These are phyloP conservation scores for Brachionus koreanus DNA, from an alignment of 1,140 invertebrate species.

Conservation along the genomic window DNA sequence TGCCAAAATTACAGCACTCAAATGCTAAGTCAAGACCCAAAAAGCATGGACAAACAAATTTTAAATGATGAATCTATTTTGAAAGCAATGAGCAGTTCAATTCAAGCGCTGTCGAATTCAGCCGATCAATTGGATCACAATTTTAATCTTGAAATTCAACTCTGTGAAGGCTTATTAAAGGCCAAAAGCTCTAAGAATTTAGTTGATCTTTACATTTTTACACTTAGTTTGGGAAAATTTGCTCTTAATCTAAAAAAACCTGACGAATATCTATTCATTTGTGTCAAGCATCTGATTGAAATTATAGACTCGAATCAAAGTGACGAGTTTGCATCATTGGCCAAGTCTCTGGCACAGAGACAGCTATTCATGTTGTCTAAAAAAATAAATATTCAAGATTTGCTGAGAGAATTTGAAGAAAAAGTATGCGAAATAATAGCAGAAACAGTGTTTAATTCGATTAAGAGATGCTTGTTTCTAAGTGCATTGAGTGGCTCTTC, in stretches of 20 bases:
- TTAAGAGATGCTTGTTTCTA: background rate
- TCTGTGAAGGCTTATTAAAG: constrained; percentile 4
- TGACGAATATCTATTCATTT: constrained; percentile 22
- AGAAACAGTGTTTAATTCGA: constrained; percentile 26
- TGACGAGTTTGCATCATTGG: constrained; percentile 24
- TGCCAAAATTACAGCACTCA: background rate
- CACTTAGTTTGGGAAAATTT: background rate
- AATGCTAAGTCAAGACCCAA: background rate
- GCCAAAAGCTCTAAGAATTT: constrained; percentile 21
- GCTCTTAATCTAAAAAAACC: constrained; percentile 2
- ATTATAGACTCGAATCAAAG: constrained; percentile 29
- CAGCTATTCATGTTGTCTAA: constrained; percentile 36
- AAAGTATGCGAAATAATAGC: constrained; percentile 43
- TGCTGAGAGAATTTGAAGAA: constrained; percentile 36
- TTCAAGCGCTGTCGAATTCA: background rate
- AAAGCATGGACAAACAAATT: background rate
- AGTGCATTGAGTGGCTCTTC: background rate
- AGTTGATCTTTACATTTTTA: constrained; percentile 20
- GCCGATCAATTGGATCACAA: constrained; percentile 39
- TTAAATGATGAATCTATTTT: background rate
- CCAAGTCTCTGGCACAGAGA: constrained; percentile 18
- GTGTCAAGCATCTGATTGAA: constrained; percentile 38
- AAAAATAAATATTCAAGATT: constrained; percentile 27
- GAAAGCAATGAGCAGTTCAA: constrained; percentile 34
- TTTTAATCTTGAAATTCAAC: constrained; percentile 41